phyloP scores from a whole-genome alignment of 2,888 invertebrate genomes.

The Scelioninae gen. 2 region DNA sequence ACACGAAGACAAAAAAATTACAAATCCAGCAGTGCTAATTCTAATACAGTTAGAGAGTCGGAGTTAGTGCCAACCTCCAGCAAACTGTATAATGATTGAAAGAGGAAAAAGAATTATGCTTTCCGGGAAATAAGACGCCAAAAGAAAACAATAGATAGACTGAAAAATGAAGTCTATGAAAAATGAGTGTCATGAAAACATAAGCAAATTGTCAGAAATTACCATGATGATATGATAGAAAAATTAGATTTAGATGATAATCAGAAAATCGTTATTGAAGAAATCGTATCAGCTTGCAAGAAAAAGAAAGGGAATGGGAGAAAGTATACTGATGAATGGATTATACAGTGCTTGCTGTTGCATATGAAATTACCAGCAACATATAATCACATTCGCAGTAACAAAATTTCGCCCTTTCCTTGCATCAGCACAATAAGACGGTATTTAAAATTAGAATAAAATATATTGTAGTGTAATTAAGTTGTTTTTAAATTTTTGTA shows the following conservation, averaged over 20 bases:
- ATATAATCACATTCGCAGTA: neutral
- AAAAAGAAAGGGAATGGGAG: constrained; percentile 1
- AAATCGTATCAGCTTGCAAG: constrained; percentile 16
- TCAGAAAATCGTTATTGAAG: neutral
- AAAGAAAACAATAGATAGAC: constrained; percentile 2
- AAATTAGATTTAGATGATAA: neutral
- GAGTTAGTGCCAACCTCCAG: too few relatives aligned
- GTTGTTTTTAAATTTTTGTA: too few relatives aligned
- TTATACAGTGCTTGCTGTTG: constrained; percentile 13
- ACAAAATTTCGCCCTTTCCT: constrained; percentile 7
- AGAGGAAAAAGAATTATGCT: constrained; percentile 22
- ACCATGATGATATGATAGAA: constrained; percentile 8
- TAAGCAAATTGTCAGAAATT: constrained; percentile 4
- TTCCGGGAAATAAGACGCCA: constrained; percentile 33
- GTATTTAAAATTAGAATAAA: too few relatives aligned
- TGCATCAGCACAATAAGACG: constrained; percentile 7
- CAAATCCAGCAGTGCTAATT: too few relatives aligned
- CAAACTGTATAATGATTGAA: neutral
- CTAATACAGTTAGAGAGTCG: too few relatives aligned
- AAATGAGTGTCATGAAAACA: constrained; percentile 24
- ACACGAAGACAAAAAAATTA: neutral
- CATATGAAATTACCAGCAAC: constrained; percentile 28
- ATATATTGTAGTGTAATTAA: too few relatives aligned
- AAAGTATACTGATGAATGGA: constrained; percentile 11
- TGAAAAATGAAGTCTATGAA: constrained; percentile 12